A percentile compares a stretch with the other conserved stretches of the same genome.
Conservation (phyloP, 2,888 invertebrate species). For the Chorisops tibialis region DNA sequence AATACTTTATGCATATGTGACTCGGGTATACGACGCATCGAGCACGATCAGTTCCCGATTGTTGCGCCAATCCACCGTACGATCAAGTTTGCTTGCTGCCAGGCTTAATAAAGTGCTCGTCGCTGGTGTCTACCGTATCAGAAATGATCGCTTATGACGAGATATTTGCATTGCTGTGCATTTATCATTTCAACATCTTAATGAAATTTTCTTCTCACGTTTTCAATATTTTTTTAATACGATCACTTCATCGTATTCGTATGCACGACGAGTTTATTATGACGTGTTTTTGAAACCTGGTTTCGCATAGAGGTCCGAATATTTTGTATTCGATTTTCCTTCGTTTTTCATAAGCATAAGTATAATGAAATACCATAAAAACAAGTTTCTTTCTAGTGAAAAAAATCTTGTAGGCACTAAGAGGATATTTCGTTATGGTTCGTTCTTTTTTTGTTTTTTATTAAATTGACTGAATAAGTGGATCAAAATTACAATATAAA, state of each 20-base stretch:
- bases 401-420: neutral
- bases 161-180: slow-evolving; percentile 25
- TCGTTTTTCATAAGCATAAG: too few species aligned
- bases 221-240: too few species aligned
- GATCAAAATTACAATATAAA: slow-evolving; percentile 26
- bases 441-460: neutral
- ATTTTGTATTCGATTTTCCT: too few species aligned
- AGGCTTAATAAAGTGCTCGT: slow-evolving; percentile 6
- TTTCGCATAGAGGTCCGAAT: neutral
- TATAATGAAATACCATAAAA: neutral
- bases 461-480: slow-evolving; percentile 23
- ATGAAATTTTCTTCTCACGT: slow-evolving; percentile 28
- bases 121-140: slow-evolving; percentile 18
- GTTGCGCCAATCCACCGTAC: too few species aligned
- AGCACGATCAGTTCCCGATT: too few species aligned
- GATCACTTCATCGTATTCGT: too few species aligned
- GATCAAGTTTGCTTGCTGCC: slow-evolving; percentile 9
- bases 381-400: neutral
- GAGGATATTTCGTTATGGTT: neutral
- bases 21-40: too few species aligned
- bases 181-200: slow-evolving; percentile 27
- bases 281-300: neutral
- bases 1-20: too few species aligned
- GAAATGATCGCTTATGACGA: slow-evolving; percentile 26
- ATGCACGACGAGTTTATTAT: too few species aligned